phyloP scores from a whole-genome alignment of 2,888 invertebrate genomes.

The Drosophila flavopinicola region DNA sequence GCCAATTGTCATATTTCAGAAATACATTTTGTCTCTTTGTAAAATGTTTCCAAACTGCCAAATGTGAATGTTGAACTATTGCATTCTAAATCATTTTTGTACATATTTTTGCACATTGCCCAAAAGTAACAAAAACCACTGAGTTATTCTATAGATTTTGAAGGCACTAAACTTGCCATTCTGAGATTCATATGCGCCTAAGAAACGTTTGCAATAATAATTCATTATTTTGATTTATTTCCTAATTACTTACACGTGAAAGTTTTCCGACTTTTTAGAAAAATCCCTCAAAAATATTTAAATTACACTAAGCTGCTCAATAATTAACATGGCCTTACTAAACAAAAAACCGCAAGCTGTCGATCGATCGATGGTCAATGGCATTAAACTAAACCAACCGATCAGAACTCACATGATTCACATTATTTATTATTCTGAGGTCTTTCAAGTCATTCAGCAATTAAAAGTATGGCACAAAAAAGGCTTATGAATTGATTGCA shows the following conservation, averaged over 20 bases:
- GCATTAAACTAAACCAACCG: conserved; percentile 9
- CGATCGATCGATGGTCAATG: conserved; percentile 16
- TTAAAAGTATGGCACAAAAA: conserved; percentile 24
- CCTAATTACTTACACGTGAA: too few species aligned
- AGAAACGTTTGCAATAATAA: too few species aligned
- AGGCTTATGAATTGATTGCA: conserved; percentile 26
- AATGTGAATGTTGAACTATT: conserved; percentile 9
- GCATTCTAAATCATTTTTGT: background rate
- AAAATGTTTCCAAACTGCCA: background rate
- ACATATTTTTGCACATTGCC: too few species aligned
- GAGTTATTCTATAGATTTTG: too few species aligned
- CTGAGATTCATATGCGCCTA: too few species aligned
- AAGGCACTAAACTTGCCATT: too few species aligned
- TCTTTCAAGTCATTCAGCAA: conserved; percentile 14
- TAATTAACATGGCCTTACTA: conserved; percentile 30
- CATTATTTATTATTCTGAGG: conserved; percentile 12
- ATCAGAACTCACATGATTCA: conserved; percentile 11
- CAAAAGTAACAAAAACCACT: too few species aligned
- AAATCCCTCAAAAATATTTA: background rate
- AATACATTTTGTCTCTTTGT: conserved; percentile 7
- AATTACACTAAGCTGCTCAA: background rate
- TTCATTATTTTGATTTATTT: too few species aligned
- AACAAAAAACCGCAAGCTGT: conserved; percentile 13
- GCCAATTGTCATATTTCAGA: background rate
- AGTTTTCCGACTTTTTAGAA: background rate